These are phyloP conservation scores for Cryptotis parvus DNA, from an alignment of 2,113 vertebrate species.

Conservation along the genomic window DNA sequence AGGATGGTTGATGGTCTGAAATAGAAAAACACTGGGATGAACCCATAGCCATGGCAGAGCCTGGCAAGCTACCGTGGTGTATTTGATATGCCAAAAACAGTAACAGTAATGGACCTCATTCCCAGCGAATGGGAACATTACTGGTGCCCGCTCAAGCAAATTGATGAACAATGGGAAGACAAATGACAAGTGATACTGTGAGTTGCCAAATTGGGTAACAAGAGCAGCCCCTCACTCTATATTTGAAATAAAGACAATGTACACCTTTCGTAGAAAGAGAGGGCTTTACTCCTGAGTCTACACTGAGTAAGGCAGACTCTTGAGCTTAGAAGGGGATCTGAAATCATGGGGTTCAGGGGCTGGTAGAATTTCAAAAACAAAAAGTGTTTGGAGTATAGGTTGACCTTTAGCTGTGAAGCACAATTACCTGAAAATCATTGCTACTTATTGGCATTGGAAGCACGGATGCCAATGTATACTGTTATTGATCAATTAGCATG, in stretches of 20 bases:
- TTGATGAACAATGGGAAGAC: no score
- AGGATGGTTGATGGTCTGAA: no score
- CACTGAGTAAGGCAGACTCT: background rate
- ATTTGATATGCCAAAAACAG: no score
- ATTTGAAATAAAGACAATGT: background rate
- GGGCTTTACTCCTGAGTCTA: background rate
- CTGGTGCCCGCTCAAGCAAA: no score
- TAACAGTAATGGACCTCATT: no score
- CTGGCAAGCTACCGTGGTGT: no score
- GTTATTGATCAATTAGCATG: constrained; percentile 48
- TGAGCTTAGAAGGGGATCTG: background rate
- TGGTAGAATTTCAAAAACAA: constrained; percentile 5
- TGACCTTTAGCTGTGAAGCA: constrained; percentile 53
- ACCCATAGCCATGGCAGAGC: no score
- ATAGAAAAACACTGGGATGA: no score
- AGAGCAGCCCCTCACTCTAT: background rate
- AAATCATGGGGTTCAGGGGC: background rate
- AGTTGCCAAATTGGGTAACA: background rate
- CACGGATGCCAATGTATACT: background rate
- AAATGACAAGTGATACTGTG: no score
- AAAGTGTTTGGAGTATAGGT: background rate
- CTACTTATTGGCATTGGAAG: constrained; percentile 31
- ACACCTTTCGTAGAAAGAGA: background rate
- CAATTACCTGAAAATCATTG: constrained; percentile 49
- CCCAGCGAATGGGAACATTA: no score